Evolutionary conservation across 2,797 vertebrate genomes (phyloP), one percentile per base, ranked within the genome.

Genomic region (Xiphorhynchus erythropygius): DNA sequence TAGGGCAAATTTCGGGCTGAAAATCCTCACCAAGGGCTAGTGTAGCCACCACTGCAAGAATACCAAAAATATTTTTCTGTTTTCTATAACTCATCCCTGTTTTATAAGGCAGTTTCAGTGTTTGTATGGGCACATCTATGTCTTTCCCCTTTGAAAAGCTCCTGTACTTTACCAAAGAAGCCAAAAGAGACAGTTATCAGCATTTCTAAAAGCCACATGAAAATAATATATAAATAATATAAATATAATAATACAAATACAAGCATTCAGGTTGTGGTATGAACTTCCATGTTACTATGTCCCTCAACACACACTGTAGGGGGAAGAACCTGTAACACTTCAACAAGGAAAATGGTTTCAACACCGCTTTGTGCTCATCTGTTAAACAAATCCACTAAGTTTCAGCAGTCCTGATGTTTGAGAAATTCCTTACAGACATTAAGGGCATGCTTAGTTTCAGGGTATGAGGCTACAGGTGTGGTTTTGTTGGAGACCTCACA

Each of bases 321-420:
- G 27, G 35, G 7, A 70, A 77, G 41, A 42, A 87, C 35, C 19
- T 33, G 1, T 9, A 82, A 47, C 9, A 21, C 21, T 78, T 47
- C 22, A 46, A 18, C 1, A 25, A 7, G 10, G 23, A 89, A 25
- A 68, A 75, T 0, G 0, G 27, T 39, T 87, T 79, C 70, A 65
- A 47, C 30, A 47, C 7, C 11, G 63, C 19, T 4, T 37, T 67
- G 56, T 47, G 28, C 22, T 89, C 82, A 55, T 23, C 22, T 7
- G 0, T 69, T 32, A 28, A 1, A 62, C 27, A 79, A 62, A 84
- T 32, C 50, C 74, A 39, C 28, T 4, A 7, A 4, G 52, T 28
- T 55, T 57, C 79, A 55, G 75, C 1, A 73, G 55, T 41, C 56
- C 21, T 2, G 0, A 15, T 32, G 5, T 62, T 32, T 0, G 0